Base-by-base conservation (phyloP, 2,113 vertebrate genomes). In the Crotophaga sulcirostris region DNA sequence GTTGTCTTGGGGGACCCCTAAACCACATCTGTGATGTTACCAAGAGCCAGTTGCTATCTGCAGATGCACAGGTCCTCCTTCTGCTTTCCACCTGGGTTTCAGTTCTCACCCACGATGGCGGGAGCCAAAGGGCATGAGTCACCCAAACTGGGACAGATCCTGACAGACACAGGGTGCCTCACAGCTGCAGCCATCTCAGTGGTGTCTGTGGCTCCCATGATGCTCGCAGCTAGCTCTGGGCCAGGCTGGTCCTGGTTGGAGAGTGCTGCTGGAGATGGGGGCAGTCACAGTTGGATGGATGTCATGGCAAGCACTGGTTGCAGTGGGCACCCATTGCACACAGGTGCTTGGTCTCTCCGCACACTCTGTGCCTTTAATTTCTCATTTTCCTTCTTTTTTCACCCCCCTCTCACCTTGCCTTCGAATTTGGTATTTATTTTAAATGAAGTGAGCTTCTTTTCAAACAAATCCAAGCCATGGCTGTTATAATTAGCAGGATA, bases 401-500 rank as follows among this genome's bases (percentile, higher is more conserved):
- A 4, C 49, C 28, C 52, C 52, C 26, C 6, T 28, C 34, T 18
- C 2, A 5, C 56, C 47, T 83, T 59, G 55, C 85, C 68, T 94
- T 87, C 93, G 91, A 70, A 93, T 62, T 31, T 38, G 44, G 7
- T 85, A 3, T 94, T 94, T 84, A 72, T 96, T 97, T 95, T n/a
- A 92, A 59, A 54, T 60, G 60, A 87, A 88, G 68, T 28, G 72
- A 93, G 72, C 63, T 80, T 33, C 96, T 95, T 58, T 94, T 95
- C 94, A 89, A 96, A 93, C 94, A 93, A 93, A 93, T 34, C 91
- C 82, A 80, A 82, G 90, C 63, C 69, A 21, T 3, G 31, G 68
- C 68, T 84, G 94, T 67, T 82, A 84, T 97, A 97, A 97, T 97
- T 98, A 97, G 94, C 94, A 96, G 79, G 76, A 87, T 93, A 68